Base-by-base conservation (phyloP, 2,888 invertebrate species). In the Gymnosoma rotundatum region DNA sequence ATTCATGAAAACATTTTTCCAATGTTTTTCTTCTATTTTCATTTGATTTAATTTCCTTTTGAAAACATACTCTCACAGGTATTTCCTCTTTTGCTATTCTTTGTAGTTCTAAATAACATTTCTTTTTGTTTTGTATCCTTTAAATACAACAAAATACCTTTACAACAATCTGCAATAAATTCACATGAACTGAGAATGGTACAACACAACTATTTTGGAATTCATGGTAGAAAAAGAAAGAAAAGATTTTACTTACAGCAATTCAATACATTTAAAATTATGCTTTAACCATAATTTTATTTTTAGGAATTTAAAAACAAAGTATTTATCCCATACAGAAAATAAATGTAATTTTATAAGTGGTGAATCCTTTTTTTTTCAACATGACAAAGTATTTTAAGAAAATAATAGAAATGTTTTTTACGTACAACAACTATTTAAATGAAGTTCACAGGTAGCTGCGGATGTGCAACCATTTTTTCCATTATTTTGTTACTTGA, bases 1-100 rank as follows among this genome's bases (percentile, higher is more conserved):
- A 70, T 81, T 81, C 75, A 70, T 64, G 75, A 81, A 75, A 75
- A 70, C 69, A 75, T 81, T 81, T 81, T 63, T 69, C n/a, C 54
- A 48, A 69, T 69, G 54, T 69, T 61, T 69, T 81, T 20, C 3
- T 48, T 74, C 1, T 45, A 16, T 18, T 38, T 48, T 74, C 42
- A 42, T 56, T 48, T 50, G 2, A 32, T 64, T 72, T 79, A 20
- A 10, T 52, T 78, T 72, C 56, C 48, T 52, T 48, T 70, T 48
- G 7, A 42, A 38, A 63, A 69, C 75, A 75, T 69, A 36, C 56
- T 75, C 50, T 63, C 50, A 64, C 38, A 75, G 75, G 69, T 75
- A 67, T 70, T 75, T 75, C 56, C 42, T 66, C 14, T 63, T 36
- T n/a, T 63, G 21, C 9, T 54, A 25, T 64, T 10, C 12, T 63